phyloP scores from a whole-genome alignment of 2,113 vertebrate species.

The Callospermophilus lateralis region DNA sequence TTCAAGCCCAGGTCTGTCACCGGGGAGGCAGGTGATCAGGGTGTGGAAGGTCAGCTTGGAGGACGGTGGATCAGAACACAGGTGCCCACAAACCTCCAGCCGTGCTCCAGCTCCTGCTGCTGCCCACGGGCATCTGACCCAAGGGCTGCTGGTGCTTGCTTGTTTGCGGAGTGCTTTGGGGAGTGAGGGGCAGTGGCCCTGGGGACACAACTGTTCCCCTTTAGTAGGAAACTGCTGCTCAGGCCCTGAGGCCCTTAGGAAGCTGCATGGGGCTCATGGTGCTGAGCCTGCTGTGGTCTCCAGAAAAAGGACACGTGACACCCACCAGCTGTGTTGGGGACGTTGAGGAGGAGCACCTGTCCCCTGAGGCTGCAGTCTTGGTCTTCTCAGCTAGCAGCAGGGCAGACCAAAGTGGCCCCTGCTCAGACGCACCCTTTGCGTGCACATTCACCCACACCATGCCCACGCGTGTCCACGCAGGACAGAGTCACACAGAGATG shows the following conservation, averaged over 20 bases:
- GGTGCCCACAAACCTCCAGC: background rate
- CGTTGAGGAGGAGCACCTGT: fast-evolving
- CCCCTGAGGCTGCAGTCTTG: fast-evolving
- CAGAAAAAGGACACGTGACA: too few relatives aligned
- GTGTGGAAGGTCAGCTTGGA: fast-evolving
- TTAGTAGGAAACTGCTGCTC: background rate
- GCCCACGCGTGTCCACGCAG: too few relatives aligned
- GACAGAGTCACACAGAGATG: background rate
- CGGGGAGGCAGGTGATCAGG: fast-evolving
- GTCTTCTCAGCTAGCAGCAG: too few relatives aligned
- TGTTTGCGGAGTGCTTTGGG: fast-evolving
- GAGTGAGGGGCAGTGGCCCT: fast-evolving
- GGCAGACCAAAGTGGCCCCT: background rate
- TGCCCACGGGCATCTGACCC: fast-evolving
- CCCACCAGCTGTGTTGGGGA: fast-evolving
- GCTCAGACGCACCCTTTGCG: background rate
- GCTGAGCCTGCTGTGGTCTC: background rate
- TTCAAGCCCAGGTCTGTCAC: fast-evolving
- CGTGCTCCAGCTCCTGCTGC: background rate
- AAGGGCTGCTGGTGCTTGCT: fast-evolving
- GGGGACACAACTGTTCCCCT: background rate
- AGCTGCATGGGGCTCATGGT: too few relatives aligned
- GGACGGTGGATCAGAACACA: fast-evolving
- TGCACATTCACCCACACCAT: too few relatives aligned
- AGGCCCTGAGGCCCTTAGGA: fast-evolving